phyloP scores from a whole-genome alignment of 2,797 vertebrate genomes.

The Lycodopsis pacificus region DNA sequence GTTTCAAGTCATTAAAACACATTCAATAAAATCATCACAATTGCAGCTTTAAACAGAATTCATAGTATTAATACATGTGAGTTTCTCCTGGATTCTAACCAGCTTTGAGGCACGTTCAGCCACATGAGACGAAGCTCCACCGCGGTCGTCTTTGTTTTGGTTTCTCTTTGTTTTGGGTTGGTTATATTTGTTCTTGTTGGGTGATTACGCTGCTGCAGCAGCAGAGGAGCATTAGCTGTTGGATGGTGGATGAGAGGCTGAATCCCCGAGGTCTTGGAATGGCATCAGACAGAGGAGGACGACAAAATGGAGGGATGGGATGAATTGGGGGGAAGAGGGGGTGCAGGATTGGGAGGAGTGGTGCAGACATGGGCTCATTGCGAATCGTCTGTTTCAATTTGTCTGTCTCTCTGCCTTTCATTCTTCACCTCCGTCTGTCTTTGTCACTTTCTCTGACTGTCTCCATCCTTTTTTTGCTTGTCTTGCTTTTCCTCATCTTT shows the following conservation, averaged over 20 bases:
- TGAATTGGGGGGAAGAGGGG: not conserved
- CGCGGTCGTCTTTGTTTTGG: slow-evolving; percentile 12
- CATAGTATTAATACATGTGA: not conserved
- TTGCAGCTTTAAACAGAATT: not conserved
- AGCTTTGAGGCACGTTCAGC: slow-evolving; percentile 17
- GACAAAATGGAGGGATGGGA: slow-evolving; percentile 73
- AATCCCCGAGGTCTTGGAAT: slow-evolving; percentile 67
- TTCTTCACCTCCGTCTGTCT: slow-evolving; percentile 8
- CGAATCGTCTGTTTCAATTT: slow-evolving; percentile 31
- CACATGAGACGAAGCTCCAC: slow-evolving; percentile 6
- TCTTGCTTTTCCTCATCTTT: not conserved
- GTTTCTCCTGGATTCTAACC: slow-evolving; percentile 1
- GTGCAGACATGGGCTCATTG: slow-evolving; percentile 64
- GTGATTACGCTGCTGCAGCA: slow-evolving; percentile 41
- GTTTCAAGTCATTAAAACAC: not conserved
- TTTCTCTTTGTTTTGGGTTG: slow-evolving; percentile 25
- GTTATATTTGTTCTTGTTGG: slow-evolving; percentile 11
- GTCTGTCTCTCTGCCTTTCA: slow-evolving; percentile 24
- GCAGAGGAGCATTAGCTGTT: slow-evolving; percentile 38
- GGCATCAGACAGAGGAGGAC: slow-evolving; percentile 68
- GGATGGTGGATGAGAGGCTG: slow-evolving; percentile 63
- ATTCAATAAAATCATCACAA: not conserved
- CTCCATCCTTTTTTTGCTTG: not conserved
- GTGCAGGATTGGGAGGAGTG: slow-evolving; percentile 27
- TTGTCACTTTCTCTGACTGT: not conserved